Conservation (phyloP, 2,888 invertebrate species). For the Sclerodermus sp. region DNA sequence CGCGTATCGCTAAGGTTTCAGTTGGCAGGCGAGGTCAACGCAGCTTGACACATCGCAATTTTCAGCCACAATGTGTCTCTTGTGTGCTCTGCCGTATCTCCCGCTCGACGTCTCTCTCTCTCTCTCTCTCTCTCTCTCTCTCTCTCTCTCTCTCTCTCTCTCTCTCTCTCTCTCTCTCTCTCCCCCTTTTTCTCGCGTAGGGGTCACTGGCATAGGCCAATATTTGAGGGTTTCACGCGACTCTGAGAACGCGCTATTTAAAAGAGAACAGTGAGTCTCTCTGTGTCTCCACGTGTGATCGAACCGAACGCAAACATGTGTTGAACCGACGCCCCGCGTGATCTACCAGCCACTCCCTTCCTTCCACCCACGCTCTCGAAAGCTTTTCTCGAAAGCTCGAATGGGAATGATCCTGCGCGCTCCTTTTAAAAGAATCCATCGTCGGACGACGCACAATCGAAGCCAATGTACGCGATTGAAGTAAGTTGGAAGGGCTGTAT, state of each 20-base stretch:
- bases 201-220: slow-evolving; percentile 29
- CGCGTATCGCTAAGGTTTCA: no score
- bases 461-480: no score
- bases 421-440: no score
- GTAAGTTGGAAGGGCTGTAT: no score
- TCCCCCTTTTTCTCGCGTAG: slow-evolving; percentile 6
- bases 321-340: background rate
- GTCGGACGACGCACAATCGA: no score
- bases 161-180: no score
- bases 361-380: no score
- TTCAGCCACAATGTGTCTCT: slow-evolving; percentile 20
- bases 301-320: slow-evolving; percentile 17
- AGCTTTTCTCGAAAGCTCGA: no score
- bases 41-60: slow-evolving; percentile 3
- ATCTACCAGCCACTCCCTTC: no score
- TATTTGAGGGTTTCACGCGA: slow-evolving; percentile 31
- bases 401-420: no score
- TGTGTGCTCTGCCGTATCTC: slow-evolving; percentile 17
- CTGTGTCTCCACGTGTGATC: slow-evolving; percentile 30
- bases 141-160: no score
- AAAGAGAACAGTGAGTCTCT: slow-evolving; percentile 31
- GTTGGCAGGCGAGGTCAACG: background rate
- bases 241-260: slow-evolving; percentile 27
- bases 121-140: no score
- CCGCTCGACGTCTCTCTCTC: background rate